Evolutionary conservation across 2,113 vertebrate species (phyloP), one percentile per base, ranked within the genome.

Genomic region (Cyprinodon brontotheroides): DNA sequence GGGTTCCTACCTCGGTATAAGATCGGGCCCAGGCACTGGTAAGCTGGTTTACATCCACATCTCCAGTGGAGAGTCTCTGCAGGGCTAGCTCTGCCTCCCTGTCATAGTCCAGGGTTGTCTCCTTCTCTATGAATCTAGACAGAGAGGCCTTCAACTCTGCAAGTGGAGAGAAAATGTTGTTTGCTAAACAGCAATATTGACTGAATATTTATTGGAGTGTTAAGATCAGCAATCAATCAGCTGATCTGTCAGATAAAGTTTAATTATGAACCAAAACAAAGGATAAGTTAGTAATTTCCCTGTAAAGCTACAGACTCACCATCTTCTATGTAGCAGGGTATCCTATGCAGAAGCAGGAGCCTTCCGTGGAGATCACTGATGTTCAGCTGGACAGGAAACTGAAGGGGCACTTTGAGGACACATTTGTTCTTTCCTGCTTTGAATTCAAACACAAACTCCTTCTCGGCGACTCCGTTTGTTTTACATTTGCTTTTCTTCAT

Each of bases 241-340:
- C 29, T 29, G 29, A 29, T 29, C 29, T 29, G 29, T 29, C 29
- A 29, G 29, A 20, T n/a, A 4, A n/a, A 57, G 1, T 7, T 57
- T 7, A 15, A 2, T 13, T 39, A 53, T 12, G 15, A 38, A 15
- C 20, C 29, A 69, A n/a, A 22, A 57, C 43, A 8, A 14, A 1
- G 1, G n/a, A 3, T 3, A 38, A 38, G 29, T 50, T 10, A 68
- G 17, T 53, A 4, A 14, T 22, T 7, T 12, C 40, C 2, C 22
- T 2, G 20, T 4, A 3, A 29, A n/a, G 47, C 3, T 14, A 7
- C 3, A 39, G 45, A 36, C 91, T 95, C 89, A 98, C 98, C 97
- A 36, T 94, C 92, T 87, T 99, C 97, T 84, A 98, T 89, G 70
- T 97, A 98, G 83, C 96, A 98, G 0, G 97, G 98, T 50, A 99